Conservation (phyloP, 1,140 invertebrate species). For the Achroia grisella region DNA sequence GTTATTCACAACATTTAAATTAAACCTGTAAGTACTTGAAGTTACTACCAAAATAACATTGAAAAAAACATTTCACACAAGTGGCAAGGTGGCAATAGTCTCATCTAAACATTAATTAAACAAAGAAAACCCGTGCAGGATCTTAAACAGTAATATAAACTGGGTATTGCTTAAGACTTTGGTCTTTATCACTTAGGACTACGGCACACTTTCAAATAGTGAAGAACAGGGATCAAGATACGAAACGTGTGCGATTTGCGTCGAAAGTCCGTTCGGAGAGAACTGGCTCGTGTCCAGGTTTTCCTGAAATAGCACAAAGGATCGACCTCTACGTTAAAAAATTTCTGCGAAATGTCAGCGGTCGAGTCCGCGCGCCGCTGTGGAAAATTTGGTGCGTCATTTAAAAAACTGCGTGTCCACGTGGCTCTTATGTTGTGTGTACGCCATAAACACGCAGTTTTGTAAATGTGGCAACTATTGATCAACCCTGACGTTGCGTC, state of each 20-base stretch:
- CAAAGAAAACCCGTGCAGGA: conserved; percentile 31
- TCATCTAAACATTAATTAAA: conserved; percentile 34
- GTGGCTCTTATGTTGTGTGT: conserved; percentile 2
- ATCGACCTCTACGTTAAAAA: conserved; percentile 58
- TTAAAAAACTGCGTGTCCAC: conserved; percentile 11
- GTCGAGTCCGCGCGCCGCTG: conserved; percentile 16
- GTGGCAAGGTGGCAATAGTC: conserved; percentile 12
- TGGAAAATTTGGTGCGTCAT: conserved; percentile 60
- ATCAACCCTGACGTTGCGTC: too few species aligned
- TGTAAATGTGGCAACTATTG: too few species aligned
- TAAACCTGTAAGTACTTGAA: too few species aligned
- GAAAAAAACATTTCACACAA: neutral
- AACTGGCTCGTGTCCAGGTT: conserved; percentile 53
- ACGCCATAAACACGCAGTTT: neutral
- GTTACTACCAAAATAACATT: too few species aligned
- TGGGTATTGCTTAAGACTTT: conserved; percentile 1
- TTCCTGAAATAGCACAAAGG: conserved; percentile 71
- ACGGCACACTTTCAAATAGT: conserved; percentile 14
- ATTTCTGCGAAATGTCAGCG: conserved; percentile 61
- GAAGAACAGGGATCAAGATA: conserved; percentile 40
- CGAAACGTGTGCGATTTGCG: conserved; percentile 39
- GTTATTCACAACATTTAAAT: too few species aligned
- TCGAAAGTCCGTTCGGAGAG: conserved; percentile 32
- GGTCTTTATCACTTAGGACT: neutral
- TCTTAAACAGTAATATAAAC: conserved; percentile 9